Evolutionary conservation across 2,797 vertebrate genomes (phyloP).

Genomic region (Pangasius macronema): DNA sequence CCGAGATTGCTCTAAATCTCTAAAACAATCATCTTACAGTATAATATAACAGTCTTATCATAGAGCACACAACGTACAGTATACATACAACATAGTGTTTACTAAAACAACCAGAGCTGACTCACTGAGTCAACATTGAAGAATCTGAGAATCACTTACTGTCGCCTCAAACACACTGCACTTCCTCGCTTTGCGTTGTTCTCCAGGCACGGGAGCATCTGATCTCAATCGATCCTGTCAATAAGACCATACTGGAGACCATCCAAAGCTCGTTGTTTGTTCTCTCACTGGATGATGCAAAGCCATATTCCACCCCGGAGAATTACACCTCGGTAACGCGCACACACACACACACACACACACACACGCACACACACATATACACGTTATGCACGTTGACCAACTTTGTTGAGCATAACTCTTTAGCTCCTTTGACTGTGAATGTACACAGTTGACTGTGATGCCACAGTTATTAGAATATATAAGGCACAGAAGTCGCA

Average conservation of each 20-base stretch:
- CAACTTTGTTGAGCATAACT: not conserved
- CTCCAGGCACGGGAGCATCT: conserved; percentile 87
- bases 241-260: conserved; percentile 83
- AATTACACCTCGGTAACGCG: conserved; percentile 83
- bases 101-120: not conserved
- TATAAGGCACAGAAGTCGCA: not conserved
- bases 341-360: not conserved
- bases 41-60: not conserved
- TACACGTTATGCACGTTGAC: not conserved
- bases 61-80: not conserved
- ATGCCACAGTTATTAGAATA: not conserved
- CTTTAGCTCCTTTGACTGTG: not conserved
- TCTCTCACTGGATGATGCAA: conserved; percentile 80
- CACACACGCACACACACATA: not conserved
- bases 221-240: conserved; percentile 85
- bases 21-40: not conserved
- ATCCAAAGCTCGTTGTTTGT: conserved; percentile 89
- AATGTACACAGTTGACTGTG: not conserved
- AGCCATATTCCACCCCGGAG: conserved; percentile 81
- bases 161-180: not conserved
- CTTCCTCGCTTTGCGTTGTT: conserved; percentile 1
- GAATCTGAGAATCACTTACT: not conserved
- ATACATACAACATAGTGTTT: too few relatives aligned
- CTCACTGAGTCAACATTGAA: not conserved
- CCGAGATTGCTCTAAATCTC: not conserved